Evolutionary conservation across 2,888 invertebrate species (phyloP), one percentile per base, ranked within the genome.

Genomic region (Dermolepida albohirtum): DNA sequence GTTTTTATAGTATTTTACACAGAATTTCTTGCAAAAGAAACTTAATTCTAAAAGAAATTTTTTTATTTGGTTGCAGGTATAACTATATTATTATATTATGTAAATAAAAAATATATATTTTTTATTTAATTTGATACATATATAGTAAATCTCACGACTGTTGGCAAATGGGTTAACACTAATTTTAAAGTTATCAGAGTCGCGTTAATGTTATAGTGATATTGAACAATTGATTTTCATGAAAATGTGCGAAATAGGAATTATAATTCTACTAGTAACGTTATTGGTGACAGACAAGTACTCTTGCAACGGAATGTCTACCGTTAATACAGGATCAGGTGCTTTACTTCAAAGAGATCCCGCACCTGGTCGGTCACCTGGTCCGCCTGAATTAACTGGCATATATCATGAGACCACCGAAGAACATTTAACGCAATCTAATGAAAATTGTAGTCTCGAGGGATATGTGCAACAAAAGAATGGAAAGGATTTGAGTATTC

Each of bases 301-400:
- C 5, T 17, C 52, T 49, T 65, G 66, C 39, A 62, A 64, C 44
- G 72, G 74, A 8, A 74, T 75, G 72, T 73, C 76, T 27, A 68
- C 78, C 43, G 74, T 76, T 64, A 77, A 75, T 52, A 73, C 74
- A 1, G 73, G 74, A 39, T 72, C 75, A 54, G 83, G 82, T 55
- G 81, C 81, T 66, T 79, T 81, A 66, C 86, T 87, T 12, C 87
- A 85, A 74, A 89, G 88, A 64, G 90, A 90, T 78, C 89, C 89
- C 11, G 89, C 89, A 0, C 90, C 89, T 0, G 89, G 89, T 6
- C 84, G 90, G 43, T 89, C 89, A 0, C 89, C 89, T 34, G 34
- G 34, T 34, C 34, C 34, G 6, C 89, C 89, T 44, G 39, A 34
- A 52, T 29, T 64, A 41, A 67, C 27, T 11, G n/a, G 78, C 78